Base-by-base conservation (phyloP, 2,888 invertebrate genomes). In the Dynastes maya region DNA sequence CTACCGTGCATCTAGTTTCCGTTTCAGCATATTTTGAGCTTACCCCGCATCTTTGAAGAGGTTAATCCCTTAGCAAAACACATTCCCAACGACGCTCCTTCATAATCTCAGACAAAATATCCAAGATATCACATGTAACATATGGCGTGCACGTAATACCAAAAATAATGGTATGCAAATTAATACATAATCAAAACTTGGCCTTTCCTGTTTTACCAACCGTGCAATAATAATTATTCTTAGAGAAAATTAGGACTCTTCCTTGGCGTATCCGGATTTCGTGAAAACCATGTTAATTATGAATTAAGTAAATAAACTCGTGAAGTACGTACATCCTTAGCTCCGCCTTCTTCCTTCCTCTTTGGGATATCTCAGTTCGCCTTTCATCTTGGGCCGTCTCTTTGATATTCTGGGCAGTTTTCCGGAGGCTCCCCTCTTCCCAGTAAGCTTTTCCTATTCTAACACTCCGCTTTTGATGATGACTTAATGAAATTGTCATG, bases 401-500 rank as follows among this genome's bases (percentile, higher is more conserved):
- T 29, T 29, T 63, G 32, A 63, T 11, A 63, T 63, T 67, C 8
- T 49, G 67, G 16, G 27, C 40, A 49, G 22, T 49, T 49, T 11
- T 4, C 22, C 22, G 55, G 27, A 2, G 27, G 45, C 45, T 58
- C 8, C 22, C 16, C 16, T 3, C 8, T 55, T 2, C 16, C 9
- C 27, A 16, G 22, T 11, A 3, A 49, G 27, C 16, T 45, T n/a
- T 55, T 55, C 55, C 40, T 9, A 58, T 58, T 22, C 45, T 49
- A 13, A 27, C 45, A 11, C 27, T 16, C 32, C 13, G 67, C 67
- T 67, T 45, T 67, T 49, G 45, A 45, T 49, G 58, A 72, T 72
- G 58, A 72, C 27, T 72, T 72, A 72, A 72, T 72, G 58, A 72
- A 72, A 72, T 72, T 72, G 72, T 72, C 58, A 58, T 58, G 58